A percentile compares a stretch with the other conserved stretches of the same genome.
These are phyloP conservation scores for Chelmon rostratus DNA, from an alignment of 2,797 vertebrate species.

Conservation along the genomic window DNA sequence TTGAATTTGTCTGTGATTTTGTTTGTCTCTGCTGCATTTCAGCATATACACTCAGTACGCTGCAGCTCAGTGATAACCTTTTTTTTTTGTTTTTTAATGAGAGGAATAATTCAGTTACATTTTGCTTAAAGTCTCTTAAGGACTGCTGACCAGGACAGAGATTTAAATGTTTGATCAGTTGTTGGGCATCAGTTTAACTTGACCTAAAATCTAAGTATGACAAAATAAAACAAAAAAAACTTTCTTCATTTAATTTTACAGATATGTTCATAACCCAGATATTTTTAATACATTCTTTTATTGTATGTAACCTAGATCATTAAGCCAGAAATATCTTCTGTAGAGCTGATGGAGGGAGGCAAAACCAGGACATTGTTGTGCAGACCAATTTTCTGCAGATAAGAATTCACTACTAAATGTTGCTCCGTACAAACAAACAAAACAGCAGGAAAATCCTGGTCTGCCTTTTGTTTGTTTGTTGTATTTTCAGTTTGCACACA, in stretches of 20 bases:
- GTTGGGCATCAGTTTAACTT: slow-evolving; percentile 56
- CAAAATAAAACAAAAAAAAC: slow-evolving; percentile 44
- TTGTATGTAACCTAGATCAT: slow-evolving; percentile 79
- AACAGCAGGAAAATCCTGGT: slow-evolving; percentile 80
- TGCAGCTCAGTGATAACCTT: slow-evolving; percentile 30
- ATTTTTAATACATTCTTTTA: slow-evolving; percentile 77
- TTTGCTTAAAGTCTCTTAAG: slow-evolving; percentile 57
- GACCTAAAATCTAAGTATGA: slow-evolving; percentile 66
- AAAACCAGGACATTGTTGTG: slow-evolving; percentile 80
- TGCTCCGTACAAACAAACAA: slow-evolving; percentile 78
- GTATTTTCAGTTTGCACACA: slow-evolving; percentile 80
- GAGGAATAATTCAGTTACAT: slow-evolving; percentile 52
- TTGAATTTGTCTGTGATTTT: slow-evolving; percentile 50
- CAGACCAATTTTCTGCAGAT: slow-evolving; percentile 73
- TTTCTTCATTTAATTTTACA: slow-evolving; percentile 57
- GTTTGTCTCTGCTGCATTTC: slow-evolving; percentile 29
- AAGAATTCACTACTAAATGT: slow-evolving; percentile 74
- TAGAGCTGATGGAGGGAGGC: slow-evolving; percentile 70
- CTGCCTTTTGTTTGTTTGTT: slow-evolving; percentile 85
- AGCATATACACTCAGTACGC: slow-evolving; percentile 30
- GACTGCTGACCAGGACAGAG: slow-evolving; percentile 58
- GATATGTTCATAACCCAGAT: slow-evolving; percentile 74
- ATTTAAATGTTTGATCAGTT: slow-evolving; percentile 75
- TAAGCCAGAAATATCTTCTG: slow-evolving; percentile 79
- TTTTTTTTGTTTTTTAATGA: slow-evolving; percentile 52